A percentile compares a stretch with the other conserved stretches of the same genome.
These are phyloP conservation scores for Synanthedon andrenaeformis DNA, from an alignment of 2,888 invertebrate genomes.

Conservation along the genomic window DNA sequence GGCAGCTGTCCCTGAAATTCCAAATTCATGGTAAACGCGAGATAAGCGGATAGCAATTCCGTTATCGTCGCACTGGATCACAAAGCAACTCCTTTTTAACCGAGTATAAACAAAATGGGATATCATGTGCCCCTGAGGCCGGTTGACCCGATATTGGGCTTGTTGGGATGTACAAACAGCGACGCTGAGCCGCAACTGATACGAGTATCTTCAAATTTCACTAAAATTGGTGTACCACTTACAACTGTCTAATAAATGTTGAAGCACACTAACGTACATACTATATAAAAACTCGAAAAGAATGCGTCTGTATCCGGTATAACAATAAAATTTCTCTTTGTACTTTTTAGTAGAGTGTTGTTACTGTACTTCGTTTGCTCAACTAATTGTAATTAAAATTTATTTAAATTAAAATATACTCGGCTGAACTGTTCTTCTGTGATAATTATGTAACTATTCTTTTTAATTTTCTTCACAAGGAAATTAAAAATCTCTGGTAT, in stretches of 20 bases:
- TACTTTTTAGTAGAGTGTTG: too few species aligned
- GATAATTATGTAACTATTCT: too few species aligned
- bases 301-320: too few species aligned
- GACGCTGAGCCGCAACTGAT: conserved; percentile 18
- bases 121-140: conserved; percentile 30
- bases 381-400: too few species aligned
- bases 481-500: too few species aligned
- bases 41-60: conserved; percentile 43
- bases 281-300: too few species aligned
- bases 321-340: too few species aligned
- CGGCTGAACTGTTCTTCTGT: too few species aligned
- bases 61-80: conserved; percentile 36
- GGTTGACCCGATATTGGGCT: conserved; percentile 43
- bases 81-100: conserved; percentile 48
- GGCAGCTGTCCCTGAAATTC: conserved; percentile 1
- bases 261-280: background rate
- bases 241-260: background rate
- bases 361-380: too few species aligned
- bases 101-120: conserved; percentile 43
- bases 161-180: conserved; percentile 32
- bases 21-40: conserved; percentile 29
- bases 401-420: too few species aligned
- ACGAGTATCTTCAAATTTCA: background rate
- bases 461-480: too few species aligned
- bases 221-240: background rate